Base-by-base conservation (phyloP, 2,113 vertebrate species). In the Ceyx cyanopectus region DNA sequence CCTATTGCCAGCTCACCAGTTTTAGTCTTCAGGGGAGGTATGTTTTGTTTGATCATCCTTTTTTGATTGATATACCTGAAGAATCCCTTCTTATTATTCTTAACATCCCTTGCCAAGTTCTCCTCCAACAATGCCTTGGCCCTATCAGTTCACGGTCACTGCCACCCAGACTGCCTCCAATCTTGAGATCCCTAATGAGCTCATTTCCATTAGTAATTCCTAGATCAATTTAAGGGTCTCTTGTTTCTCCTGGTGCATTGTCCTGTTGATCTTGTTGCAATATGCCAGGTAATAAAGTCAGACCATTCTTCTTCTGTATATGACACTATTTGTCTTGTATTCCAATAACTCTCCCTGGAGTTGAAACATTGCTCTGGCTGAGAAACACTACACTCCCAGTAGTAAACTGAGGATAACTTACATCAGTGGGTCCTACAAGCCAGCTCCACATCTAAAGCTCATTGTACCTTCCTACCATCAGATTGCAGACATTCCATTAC, bases 321-420 rank as follows among this genome's bases (percentile, higher is more conserved):
- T 1, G 8, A 22, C 3, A 1, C 17, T 24, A 0, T 16, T 23
- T 50, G 2, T 14, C 30, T n/a, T 58, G 5, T 16, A 21, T 46
- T 62, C 6, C 68, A 12, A 1, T 15, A 26, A 18, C 6, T 65
- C 4, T 32, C 12, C 16, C 19, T 56, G 32, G 22, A 24, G 6
- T 16, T 16, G 18, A 70, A 84, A 78, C 16, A 9, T 63, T 46
- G 46, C 3, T 41, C 32, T 53, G 29, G 6, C 24, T 51, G 24
- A 46, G n/a, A 46, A 78, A 46, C 7, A 6, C 16, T 12, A 8
- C 4, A 4, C 4, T 50, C 18, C 29, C 1, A 3, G 15, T 9
- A 8, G 3, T 53, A 7, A 32, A 54, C 6, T 5, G 4, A 51
- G 51, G 30, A 69, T 18, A 57, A 17, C 3, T 37, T 40, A n/a